Conservation (phyloP, 2,888 invertebrate species). For the Yponomeuta sedellus region DNA sequence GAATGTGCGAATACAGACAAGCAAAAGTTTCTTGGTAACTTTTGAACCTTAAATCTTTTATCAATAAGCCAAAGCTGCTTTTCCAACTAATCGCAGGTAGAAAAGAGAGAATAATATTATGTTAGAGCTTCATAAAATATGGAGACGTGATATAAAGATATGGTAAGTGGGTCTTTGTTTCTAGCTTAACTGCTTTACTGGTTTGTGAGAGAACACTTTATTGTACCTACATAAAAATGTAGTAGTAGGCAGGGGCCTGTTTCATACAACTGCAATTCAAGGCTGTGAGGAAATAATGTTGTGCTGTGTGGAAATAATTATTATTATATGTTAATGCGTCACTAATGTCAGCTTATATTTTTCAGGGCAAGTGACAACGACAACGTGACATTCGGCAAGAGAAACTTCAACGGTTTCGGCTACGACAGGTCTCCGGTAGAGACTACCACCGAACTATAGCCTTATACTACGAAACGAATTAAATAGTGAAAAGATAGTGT, state of each 20-base stretch:
- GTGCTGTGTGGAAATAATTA: too few relatives aligned
- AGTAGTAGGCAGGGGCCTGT: too few relatives aligned
- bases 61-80: background rate
- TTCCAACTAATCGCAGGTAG: background rate
- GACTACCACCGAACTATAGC: constrained; percentile 89
- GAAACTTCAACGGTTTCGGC: constrained; percentile 84
- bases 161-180: too few relatives aligned
- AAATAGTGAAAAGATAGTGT: constrained; percentile 26
- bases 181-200: too few relatives aligned
- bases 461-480: background rate
- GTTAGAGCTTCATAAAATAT: too few relatives aligned
- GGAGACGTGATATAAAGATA: too few relatives aligned
- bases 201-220: too few relatives aligned
- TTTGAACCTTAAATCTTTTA: background rate
- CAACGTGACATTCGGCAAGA: constrained; percentile 92
- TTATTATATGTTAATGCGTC: too few relatives aligned
- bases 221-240: too few relatives aligned
- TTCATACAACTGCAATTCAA: too few relatives aligned
- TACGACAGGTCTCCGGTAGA: constrained; percentile 89
- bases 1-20: background rate
- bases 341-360: constrained; percentile 23
- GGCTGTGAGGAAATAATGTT: too few relatives aligned
- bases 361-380: constrained; percentile 83
- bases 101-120: too few relatives aligned
- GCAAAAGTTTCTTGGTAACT: background rate